Base-by-base conservation (phyloP, 2,113 vertebrate species). In the Melospiza melodia region DNA sequence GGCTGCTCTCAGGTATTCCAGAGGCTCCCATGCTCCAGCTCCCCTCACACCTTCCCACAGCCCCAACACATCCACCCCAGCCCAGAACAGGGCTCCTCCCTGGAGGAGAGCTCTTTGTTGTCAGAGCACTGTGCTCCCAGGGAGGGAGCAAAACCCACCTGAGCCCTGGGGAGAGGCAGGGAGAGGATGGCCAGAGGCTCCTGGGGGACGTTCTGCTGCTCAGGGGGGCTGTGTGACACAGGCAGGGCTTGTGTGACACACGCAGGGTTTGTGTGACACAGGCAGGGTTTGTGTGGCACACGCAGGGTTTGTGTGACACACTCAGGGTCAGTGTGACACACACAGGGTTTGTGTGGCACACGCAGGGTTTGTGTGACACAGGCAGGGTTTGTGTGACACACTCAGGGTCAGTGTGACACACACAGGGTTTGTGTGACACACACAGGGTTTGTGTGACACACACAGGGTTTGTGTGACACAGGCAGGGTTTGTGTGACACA, bases 51-150 rank as follows among this genome's bases (percentile, higher is more conserved):
- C 23, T 46, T 39, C 25, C 54, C 68, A 39, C 28, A 21, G 39
- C 27, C 3, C 62, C 15, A 24, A 11, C 44, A 11, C 1, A 0
- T 6, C 66, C 12, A 17, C 3, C 28, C 61, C 30, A 18, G 4
- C 3, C n/a, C 83, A 58, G 18, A 18, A 16, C 16, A 0, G 5
- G 15, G n/a, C 48, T 35, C 25, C 6, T 4, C 19, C 10, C 65
- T 12, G n/a, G 4, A 7, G 1, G 28, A 55, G 35, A 28, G 6
- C 5, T 2, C 35, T 46, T 22, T 35, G 4, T 8, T 5, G 1
- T 5, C 24, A 63, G 18, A 25, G 24, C 1, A 0, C 7, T 10
- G 6, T 16, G 28, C 33, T 58, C 30, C 31, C 16, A 22, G 7
- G 12, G 33, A 79, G 33, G 25, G 33, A 80, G 39, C 10, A 52